Evolutionary conservation across 1,140 invertebrate species (phyloP), one percentile per base, ranked within the genome.

Genomic region (Micrasema longulum): DNA sequence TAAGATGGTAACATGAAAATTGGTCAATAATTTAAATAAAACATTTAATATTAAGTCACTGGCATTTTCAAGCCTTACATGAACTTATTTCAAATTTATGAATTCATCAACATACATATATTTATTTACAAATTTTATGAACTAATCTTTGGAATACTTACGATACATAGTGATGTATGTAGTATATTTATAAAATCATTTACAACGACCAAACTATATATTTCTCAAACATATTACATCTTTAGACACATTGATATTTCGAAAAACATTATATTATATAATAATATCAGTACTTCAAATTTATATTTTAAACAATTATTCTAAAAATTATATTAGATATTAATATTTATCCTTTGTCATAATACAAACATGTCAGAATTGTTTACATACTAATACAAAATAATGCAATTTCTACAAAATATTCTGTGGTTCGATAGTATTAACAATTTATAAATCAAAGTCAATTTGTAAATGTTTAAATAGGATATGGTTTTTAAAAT

Each of bases 1-100:
- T 60, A 36, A 14, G 31, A 60, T 38, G 55, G 55, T 60, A 60
- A 60, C 55, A 41, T 60, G 55, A 38, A 60, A 60, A 60, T 60
- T 60, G 55, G 55, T 60, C 55, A 36, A 18, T 41, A 60, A 36
- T 20, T 23, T 53, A 26, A 12, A 6, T 50, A 14, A 50, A 11
- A 36, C 16, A 41, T 38, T 60, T 38, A 60, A 60, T 38, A 38
- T 36, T 38, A 38, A 60, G 52, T 53, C 52, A 60, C 36, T 60
- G 55, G 55, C 36, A 26, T 60, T 38, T 14, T 36, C 7, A 60
- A 60, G 52, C 52, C 52, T 53, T 53, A 31, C 23, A 53, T 53
- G n/a, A 18, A 18, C 18, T 48, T 18, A 48, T 20, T 18, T 16
- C 45, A 48, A 45, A 10, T 18, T 20, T 31, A 53, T 23, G n/a